Conservation (phyloP, 37 sponge, comb jelly and placozoan genomes). For the Beroe forskalii region DNA sequence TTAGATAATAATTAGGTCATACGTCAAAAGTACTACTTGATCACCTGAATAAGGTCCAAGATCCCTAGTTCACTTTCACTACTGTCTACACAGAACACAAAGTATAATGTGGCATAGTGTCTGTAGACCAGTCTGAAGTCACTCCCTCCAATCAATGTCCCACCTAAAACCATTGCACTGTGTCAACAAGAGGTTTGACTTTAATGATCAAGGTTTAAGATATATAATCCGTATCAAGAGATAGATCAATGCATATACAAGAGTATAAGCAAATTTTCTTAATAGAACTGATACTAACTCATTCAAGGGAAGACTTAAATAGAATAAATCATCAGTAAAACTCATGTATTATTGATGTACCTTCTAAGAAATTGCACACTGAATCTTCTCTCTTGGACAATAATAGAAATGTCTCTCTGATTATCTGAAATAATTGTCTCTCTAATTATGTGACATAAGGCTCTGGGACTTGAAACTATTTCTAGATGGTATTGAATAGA, state of each 20-base stretch:
- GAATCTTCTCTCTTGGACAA: constrained; percentile 89
- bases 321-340: too few relatives aligned
- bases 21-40: too few relatives aligned
- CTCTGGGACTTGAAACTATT: too few relatives aligned
- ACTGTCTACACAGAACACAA: constrained; percentile 97
- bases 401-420: constrained; percentile 90
- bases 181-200: background rate
- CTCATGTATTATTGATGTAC: too few relatives aligned
- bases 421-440: constrained; percentile 57
- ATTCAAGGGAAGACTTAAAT: background rate
- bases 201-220: background rate
- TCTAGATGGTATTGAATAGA: too few relatives aligned
- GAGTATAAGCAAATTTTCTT: too few relatives aligned
- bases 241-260: too few relatives aligned
- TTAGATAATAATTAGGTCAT: too few relatives aligned
- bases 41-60: constrained; percentile 96
- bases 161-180: background rate
- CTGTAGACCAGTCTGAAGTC: constrained; percentile 92
- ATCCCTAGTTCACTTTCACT: constrained; percentile 98
- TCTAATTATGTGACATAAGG: too few relatives aligned
- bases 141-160: constrained; percentile 74
- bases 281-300: background rate
- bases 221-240: too few relatives aligned
- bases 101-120: constrained; percentile 99
- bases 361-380: constrained; percentile 97